phyloP scores from a whole-genome alignment of 2,113 vertebrate genomes.

The Thryonomys swinderianus region DNA sequence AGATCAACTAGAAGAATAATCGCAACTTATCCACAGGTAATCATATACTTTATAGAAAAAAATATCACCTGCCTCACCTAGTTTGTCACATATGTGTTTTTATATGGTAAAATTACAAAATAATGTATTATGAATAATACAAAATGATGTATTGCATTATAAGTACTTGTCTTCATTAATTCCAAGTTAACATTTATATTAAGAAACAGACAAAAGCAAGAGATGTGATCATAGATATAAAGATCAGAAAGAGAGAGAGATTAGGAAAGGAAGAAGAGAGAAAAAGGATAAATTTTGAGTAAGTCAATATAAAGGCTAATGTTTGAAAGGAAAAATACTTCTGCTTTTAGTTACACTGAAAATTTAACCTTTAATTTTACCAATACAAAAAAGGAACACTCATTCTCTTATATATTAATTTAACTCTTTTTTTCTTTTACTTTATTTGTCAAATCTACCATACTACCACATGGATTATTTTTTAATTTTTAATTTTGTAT shows the following conservation, averaged over 20 bases:
- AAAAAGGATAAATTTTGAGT: neutral
- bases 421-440: neutral
- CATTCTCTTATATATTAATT: neutral
- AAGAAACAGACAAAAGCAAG: neutral
- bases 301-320: neutral
- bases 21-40: neutral
- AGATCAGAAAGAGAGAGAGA: neutral
- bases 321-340: neutral
- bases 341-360: neutral
- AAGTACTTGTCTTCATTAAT: neutral
- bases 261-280: neutral
- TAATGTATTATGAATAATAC: neutral
- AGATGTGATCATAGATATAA: neutral
- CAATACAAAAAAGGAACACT: neutral
- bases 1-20: neutral
- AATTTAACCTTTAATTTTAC: slow-evolving; percentile 3
- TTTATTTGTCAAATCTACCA: neutral
- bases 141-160: neutral
- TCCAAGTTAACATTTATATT: neutral
- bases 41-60: neutral
- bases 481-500: no score
- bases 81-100: neutral
- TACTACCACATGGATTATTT: neutral
- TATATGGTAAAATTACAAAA: neutral
- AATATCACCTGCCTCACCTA: neutral